Evolutionary conservation across 92 coral and sea anemone species (phyloP), one percentile per base, ranked within the genome.

Genomic region (Isaurus tuberculatus): DNA sequence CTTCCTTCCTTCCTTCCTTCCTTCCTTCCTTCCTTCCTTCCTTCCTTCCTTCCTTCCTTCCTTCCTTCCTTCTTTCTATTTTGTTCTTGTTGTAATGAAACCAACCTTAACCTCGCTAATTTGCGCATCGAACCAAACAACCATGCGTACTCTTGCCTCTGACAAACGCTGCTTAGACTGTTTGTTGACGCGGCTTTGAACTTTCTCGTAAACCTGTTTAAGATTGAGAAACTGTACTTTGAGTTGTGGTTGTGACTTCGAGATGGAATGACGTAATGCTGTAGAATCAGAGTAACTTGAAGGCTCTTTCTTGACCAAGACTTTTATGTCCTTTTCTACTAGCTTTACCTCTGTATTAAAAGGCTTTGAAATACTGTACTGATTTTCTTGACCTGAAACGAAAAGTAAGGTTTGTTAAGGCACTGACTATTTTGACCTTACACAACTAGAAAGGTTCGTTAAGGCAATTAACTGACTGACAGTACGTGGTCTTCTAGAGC

Each of bases 161-260:
- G 94, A 69, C 29, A 95, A 58, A 77, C 98, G 91, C 70, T 97
- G 99, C 49, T 91, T 79, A 15, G 99, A 97, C 77, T 92, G 90
- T 1, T 98, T 88, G 37, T 95, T 94, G 58, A 92, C 94, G 60
- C 99, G 92, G 75, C 94, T 94, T 53, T 97, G 99, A 11, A 93
- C 95, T 68, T 97, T 97, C 40, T 91, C 95, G 44, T 97, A 97
- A 31, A 88, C 92, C 65, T 94, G 87, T 25, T 77, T 81, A 25
- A 84, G 70, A 40, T 80, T 79, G 43, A 91, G 65, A 37, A 84
- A 84, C 36, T 73, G 71, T 7, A 88, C 71, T 63, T 51, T 53
- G n/a, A 83, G 44, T 11, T 74, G 55, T 14, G 69, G 70, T 58
- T 42, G 57, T 1, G 23, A 33, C 14, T 8, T 49, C 23, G 33